These are phyloP conservation scores for Labeo catla DNA, from an alignment of 2,113 vertebrate species.

Conservation along the genomic window DNA sequence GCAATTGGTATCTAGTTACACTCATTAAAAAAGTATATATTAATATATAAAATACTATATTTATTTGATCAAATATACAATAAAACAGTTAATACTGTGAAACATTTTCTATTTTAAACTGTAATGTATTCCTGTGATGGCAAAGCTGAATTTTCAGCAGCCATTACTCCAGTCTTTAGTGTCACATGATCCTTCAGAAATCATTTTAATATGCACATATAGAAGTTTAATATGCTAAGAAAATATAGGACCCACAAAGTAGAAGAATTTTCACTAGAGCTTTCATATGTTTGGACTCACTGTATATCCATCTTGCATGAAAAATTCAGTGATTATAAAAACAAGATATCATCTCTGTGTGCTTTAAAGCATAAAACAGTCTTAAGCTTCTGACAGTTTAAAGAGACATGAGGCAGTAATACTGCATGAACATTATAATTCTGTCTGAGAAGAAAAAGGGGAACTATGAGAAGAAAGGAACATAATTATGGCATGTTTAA, in stretches of 20 bases:
- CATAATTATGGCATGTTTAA: background rate
- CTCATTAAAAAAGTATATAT: background rate
- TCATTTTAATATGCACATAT: background rate
- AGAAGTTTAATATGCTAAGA: background rate
- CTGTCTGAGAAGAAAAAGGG: background rate
- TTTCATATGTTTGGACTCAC: background rate
- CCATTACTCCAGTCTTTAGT: background rate
- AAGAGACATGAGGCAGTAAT: background rate
- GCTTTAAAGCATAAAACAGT: background rate
- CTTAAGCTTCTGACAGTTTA: background rate
- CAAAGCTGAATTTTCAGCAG: too few relatives aligned
- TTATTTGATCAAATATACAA: too few relatives aligned
- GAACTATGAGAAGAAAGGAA: background rate
- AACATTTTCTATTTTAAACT: too few relatives aligned
- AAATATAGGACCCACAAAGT: background rate
- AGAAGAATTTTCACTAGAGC: background rate
- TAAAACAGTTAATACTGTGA: background rate
- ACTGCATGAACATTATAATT: background rate
- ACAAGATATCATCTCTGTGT: background rate
- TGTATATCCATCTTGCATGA: background rate
- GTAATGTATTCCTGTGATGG: too few relatives aligned
- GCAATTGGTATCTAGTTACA: background rate
- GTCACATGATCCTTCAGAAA: background rate
- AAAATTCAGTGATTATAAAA: background rate
- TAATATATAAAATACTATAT: too few relatives aligned